Base-by-base conservation (phyloP, 64 coral and sea anemone genomes). In the Porites lutea region DNA sequence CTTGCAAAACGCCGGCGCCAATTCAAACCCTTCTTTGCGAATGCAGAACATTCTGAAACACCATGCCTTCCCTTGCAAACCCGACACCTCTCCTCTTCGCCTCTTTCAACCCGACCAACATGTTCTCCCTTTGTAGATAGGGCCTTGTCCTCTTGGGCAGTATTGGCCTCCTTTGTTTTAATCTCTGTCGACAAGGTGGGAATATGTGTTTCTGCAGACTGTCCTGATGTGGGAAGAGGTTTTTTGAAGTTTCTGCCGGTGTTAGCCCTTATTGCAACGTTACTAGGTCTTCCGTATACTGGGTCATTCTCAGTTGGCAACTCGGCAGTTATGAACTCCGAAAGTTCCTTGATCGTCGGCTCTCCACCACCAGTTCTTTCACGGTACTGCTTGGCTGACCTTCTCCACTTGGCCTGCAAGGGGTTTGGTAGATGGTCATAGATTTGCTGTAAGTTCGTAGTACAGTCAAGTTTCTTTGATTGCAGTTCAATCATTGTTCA, bases 401-500 rank as follows among this genome's bases (percentile, higher is more conserved):
- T 88, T 77, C 59, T 47, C 69, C 59, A 78, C 20, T 64, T 89
- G 22, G 20, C 65, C 22, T 78, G 73, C 54, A 89, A 49, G 15
- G 54, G 43, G 48, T 67, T 19, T 48, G 87, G 73, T 48, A 78
- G 57, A 6, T 71, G 71, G 47, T 77, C 52, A 62, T 77, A 77
- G 3, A 88, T 88, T 12, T 73, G 67, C 23, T 23, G 15, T 16
- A 90, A 43, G 43, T 80, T 80, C 59, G 88, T 90, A 11, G 76
- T 82, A 47, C 77, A 90, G 77, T 90, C 76, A 14, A 90, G 78
- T 23, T 90, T 50, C 67, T 43, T 72, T 72, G 21, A 90, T 59
- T 90, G 50, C 65, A 82, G 14, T 82, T 90, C 89, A 66, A 55
- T 46, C 77, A 82, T 90, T 52, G 89, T 51, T 63, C 21, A 90